phyloP scores from a whole-genome alignment of 2,888 invertebrate species.

The Andrena dorsata region DNA sequence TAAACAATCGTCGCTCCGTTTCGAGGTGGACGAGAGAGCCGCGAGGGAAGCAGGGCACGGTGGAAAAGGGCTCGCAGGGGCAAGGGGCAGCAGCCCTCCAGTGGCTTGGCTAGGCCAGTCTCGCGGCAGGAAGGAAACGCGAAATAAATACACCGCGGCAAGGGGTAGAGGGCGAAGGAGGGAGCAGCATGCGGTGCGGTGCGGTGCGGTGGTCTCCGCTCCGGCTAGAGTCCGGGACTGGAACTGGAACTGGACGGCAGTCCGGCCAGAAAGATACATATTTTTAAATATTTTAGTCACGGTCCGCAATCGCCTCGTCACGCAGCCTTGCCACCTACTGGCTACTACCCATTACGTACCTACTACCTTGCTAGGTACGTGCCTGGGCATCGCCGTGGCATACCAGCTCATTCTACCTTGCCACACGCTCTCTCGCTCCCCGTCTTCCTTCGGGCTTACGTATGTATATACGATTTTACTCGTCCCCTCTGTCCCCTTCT shows the following conservation, averaged over 20 bases:
- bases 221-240: slow-evolving; percentile 74
- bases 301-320: slow-evolving; percentile 85
- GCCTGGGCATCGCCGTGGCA: slow-evolving; percentile 69
- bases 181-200: slow-evolving; percentile 63
- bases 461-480: neutral
- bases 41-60: slow-evolving; percentile 4
- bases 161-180: slow-evolving; percentile 66
- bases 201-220: slow-evolving; percentile 47
- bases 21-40: slow-evolving; percentile 29
- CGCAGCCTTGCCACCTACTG: slow-evolving; percentile 85
- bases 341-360: slow-evolving; percentile 75
- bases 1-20: neutral
- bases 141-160: slow-evolving; percentile 84
- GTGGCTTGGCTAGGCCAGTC: slow-evolving; percentile 53
- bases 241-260: slow-evolving; percentile 84
- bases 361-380: slow-evolving; percentile 71
- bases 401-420: slow-evolving; percentile 42
- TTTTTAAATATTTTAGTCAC: slow-evolving; percentile 85
- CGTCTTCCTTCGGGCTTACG: slow-evolving; percentile 12
- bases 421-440: slow-evolving; percentile 29
- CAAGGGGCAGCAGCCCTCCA: slow-evolving; percentile 64
- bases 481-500: neutral
- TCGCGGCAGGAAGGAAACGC: slow-evolving; percentile 84
- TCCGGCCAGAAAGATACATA: slow-evolving; percentile 85
- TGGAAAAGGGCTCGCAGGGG: slow-evolving; percentile 30